Evolutionary conservation across 1,140 invertebrate species (phyloP).

Genomic region (Acromyrmex echinatior): DNA sequence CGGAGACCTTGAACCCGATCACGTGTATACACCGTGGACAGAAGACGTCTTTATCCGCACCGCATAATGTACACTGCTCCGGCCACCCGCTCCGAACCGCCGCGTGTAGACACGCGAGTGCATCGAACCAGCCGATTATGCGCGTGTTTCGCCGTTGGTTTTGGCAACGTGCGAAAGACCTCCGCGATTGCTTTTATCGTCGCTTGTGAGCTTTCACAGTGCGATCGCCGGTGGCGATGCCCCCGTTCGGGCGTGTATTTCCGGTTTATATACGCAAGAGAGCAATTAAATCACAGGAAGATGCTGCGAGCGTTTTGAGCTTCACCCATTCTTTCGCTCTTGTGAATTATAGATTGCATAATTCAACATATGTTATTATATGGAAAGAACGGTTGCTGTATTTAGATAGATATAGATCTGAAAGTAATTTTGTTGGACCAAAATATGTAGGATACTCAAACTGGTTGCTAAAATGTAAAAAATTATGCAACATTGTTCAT

Average conservation of each 20-base stretch:
- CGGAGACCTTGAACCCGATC: slow-evolving; percentile 77
- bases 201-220: slow-evolving; percentile 25
- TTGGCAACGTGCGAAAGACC: slow-evolving; percentile 28
- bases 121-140: slow-evolving; percentile 59
- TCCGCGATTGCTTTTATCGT: slow-evolving; percentile 18
- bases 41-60: slow-evolving; percentile 58
- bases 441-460: no score
- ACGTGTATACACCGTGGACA: slow-evolving; percentile 61
- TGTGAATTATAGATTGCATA: not conserved
- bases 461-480: no score
- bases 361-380: not conserved
- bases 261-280: not conserved
- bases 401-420: not conserved
- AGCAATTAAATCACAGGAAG: slow-evolving; percentile 24
- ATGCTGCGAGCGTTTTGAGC: not conserved
- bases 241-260: slow-evolving; percentile 13
- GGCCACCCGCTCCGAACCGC: slow-evolving; percentile 25
- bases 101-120: slow-evolving; percentile 46
- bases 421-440: not conserved
- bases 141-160: slow-evolving; percentile 37
- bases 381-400: no score
- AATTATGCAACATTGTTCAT: no score
- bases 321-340: not conserved
- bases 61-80: not conserved
- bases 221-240: not conserved